phyloP scores from a whole-genome alignment of 2,888 invertebrate species.

The Phengaris arion region DNA sequence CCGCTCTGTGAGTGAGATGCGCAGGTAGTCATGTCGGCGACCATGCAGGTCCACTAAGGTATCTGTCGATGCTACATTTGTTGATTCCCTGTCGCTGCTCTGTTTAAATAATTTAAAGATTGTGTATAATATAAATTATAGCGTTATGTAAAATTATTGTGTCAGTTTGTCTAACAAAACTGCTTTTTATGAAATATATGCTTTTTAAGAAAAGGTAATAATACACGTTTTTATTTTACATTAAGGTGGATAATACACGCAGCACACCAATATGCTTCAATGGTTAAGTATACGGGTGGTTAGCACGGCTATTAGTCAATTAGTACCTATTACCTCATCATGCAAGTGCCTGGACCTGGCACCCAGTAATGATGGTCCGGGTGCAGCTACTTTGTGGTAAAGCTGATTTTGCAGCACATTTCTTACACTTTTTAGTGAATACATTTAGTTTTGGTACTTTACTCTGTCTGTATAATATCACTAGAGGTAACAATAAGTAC shows the following conservation, averaged over 20 bases:
- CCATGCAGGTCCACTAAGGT: constrained; percentile 89
- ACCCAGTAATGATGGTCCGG: neutral
- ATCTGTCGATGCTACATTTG: neutral
- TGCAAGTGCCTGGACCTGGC: neutral
- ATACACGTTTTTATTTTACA: too few species aligned
- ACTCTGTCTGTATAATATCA: neutral
- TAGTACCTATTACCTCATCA: neutral
- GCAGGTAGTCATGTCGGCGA: constrained; percentile 93
- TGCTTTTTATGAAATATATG: too few species aligned
- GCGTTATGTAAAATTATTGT: too few species aligned
- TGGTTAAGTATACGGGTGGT: neutral
- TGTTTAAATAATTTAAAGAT: neutral
- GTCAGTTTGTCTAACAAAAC: too few species aligned
- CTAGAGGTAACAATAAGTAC: neutral
- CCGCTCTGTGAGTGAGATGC: constrained; percentile 97
- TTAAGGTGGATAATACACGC: too few species aligned
- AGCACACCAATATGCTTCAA: neutral
- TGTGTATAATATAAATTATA: too few species aligned
- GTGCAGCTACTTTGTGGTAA: neutral
- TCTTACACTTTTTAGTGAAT: neutral
- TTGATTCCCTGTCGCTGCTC: neutral
- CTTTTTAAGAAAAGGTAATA: too few species aligned
- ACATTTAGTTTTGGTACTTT: neutral
- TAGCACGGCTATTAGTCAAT: neutral
- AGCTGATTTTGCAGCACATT: constrained; percentile 3